A percentile compares a stretch with the other conserved stretches of the same genome.
Evolutionary conservation across 1,140 invertebrate genomes (phyloP).

Genomic region (Aphidius gifuensis): DNA sequence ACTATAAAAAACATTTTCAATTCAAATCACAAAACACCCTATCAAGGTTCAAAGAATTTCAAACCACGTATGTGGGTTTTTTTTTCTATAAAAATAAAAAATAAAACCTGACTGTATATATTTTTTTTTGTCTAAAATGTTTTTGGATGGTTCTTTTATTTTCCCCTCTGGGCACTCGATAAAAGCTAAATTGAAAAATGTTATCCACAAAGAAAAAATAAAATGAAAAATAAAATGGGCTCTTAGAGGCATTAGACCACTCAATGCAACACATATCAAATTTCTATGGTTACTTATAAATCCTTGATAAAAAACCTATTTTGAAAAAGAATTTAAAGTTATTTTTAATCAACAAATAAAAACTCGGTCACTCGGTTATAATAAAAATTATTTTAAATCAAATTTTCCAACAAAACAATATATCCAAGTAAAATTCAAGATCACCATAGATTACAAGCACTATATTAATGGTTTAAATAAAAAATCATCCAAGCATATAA

Average conservation of each 20-base stretch:
- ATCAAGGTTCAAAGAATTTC: too few species aligned
- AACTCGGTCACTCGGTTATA: too few species aligned
- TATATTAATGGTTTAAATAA: not conserved
- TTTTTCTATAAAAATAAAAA: too few species aligned
- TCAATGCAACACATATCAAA: constrained; percentile 22
- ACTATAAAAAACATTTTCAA: too few species aligned
- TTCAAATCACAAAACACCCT: too few species aligned
- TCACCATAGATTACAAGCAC: not conserved
- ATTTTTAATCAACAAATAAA: not conserved
- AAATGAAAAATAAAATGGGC: not conserved
- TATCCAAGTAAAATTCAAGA: not conserved
- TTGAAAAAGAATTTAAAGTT: constrained; percentile 23
- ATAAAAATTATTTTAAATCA: too few species aligned
- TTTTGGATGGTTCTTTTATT: not conserved
- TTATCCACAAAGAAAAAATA: constrained; percentile 21
- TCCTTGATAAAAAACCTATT: not conserved
- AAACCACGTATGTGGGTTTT: too few species aligned
- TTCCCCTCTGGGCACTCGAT: constrained; percentile 12
- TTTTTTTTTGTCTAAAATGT: too few species aligned
- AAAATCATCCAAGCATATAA: not conserved
- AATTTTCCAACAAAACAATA: too few species aligned
- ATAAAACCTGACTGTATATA: too few species aligned
- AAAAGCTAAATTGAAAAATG: constrained; percentile 27
- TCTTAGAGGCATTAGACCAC: constrained; percentile 16
- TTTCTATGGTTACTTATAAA: constrained; percentile 18